Conservation (phyloP, 2,113 vertebrate genomes). For the Xiphias gladius region DNA sequence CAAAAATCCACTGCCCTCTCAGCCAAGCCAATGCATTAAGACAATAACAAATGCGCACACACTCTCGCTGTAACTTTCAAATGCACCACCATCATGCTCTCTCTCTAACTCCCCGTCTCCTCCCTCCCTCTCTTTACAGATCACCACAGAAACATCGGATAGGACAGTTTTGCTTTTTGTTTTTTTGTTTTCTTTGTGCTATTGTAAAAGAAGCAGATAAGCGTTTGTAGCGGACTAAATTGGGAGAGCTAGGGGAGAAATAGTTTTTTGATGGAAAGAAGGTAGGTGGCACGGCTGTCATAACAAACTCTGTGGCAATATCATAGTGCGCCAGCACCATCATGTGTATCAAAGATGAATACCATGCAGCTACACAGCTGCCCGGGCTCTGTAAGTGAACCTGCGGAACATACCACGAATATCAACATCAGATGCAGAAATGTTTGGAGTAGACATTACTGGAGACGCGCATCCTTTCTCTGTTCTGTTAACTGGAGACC, state of each 20-base stretch:
- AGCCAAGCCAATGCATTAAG: slow-evolving; percentile 44
- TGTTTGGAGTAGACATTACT: accelerated
- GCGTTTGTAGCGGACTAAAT: slow-evolving; percentile 58
- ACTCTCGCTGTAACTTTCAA: slow-evolving; percentile 21
- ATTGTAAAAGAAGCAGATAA: slow-evolving; percentile 60
- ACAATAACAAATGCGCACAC: slow-evolving; percentile 21
- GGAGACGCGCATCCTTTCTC: background rate
- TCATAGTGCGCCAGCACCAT: slow-evolving; percentile 73
- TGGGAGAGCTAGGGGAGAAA: slow-evolving; percentile 59
- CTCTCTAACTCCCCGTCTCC: slow-evolving; percentile 16
- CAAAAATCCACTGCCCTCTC: background rate
- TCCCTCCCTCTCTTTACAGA: slow-evolving; percentile 28
- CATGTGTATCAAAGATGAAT: slow-evolving; percentile 65
- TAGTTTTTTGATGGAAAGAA: slow-evolving; percentile 63
- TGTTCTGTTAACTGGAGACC: background rate
- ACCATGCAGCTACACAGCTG: slow-evolving; percentile 11
- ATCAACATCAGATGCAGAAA: background rate
- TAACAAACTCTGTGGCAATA: background rate
- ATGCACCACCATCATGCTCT: slow-evolving; percentile 1
- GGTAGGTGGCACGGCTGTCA: slow-evolving; percentile 56
- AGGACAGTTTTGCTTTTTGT: background rate
- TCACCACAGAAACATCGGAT: slow-evolving; percentile 50
- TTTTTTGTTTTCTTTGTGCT: background rate
- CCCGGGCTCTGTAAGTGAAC: background rate
- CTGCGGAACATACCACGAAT: background rate